These are phyloP conservation scores for Eucidaris tribuloides DNA, from an alignment of 35 echinoderm and acorn worm genomes.

Conservation along the genomic window DNA sequence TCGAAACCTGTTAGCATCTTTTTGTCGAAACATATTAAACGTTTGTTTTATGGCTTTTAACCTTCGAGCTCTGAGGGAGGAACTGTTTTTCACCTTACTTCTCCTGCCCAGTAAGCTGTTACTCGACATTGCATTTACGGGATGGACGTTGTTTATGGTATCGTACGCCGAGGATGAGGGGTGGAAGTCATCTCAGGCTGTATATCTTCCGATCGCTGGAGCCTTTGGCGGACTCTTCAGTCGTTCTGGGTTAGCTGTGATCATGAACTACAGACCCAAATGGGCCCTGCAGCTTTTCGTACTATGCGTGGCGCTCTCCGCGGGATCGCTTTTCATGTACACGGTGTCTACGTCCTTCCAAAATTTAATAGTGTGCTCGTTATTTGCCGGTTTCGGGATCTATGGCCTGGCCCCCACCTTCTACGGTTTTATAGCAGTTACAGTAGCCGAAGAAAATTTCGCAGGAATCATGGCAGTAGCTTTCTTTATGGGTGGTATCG, in stretches of 20 bases:
- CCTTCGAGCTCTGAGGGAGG: neutral
- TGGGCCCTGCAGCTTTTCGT: neutral
- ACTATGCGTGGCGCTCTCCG: neutral
- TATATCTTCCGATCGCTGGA: neutral
- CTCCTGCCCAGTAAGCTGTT: neutral
- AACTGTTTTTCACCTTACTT: neutral
- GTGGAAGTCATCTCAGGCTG: neutral
- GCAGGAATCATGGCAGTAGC: neutral
- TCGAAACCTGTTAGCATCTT: neutral
- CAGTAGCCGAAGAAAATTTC: neutral
- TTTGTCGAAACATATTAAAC: neutral
- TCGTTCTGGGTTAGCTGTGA: neutral
- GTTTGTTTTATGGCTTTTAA: neutral
- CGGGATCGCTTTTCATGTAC: neutral
- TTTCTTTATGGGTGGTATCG: neutral
- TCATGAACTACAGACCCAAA: neutral
- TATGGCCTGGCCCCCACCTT: neutral
- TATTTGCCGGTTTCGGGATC: neutral
- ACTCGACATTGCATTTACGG: conserved; percentile 3
- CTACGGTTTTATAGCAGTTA: neutral
- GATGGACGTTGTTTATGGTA: conserved; percentile 9
- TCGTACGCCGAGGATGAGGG: neutral
- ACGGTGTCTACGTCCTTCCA: neutral
- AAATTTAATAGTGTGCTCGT: neutral
- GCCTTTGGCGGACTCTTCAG: neutral